These are phyloP conservation scores for Leuciscus waleckii DNA, from an alignment of 2,797 vertebrate genomes.

Conservation along the genomic window DNA sequence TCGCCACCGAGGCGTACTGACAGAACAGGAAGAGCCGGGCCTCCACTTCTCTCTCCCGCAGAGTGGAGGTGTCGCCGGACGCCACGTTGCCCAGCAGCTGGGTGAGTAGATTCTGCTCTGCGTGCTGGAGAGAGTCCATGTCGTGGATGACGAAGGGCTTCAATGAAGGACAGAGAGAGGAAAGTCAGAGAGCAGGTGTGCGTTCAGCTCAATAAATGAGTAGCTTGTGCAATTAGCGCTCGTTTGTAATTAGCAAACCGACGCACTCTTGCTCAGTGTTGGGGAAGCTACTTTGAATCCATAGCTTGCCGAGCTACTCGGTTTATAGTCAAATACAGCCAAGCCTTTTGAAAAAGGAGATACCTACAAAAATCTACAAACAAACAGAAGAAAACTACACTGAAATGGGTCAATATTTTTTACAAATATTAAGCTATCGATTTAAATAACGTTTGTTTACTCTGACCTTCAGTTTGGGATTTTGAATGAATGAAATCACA, in stretches of 20 bases:
- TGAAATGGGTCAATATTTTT: background rate
- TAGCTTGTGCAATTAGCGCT: background rate
- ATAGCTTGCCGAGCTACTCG: background rate
- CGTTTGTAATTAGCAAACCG: background rate
- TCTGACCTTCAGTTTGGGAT: background rate
- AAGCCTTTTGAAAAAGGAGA: background rate
- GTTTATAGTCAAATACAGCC: background rate
- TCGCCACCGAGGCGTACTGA: slow-evolving; percentile 92
- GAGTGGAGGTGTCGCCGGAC: slow-evolving; percentile 54
- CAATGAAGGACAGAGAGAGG: slow-evolving; percentile 22
- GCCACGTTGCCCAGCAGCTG: slow-evolving; percentile 79
- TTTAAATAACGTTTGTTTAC: background rate
- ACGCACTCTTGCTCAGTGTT: background rate
- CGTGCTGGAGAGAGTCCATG: slow-evolving; percentile 93
- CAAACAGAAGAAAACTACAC: background rate
- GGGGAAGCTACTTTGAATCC: background rate
- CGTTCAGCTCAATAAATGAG: background rate
- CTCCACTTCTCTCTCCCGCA: slow-evolving; percentile 89
- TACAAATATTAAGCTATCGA: background rate
- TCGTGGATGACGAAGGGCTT: slow-evolving; percentile 95
- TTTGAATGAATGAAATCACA: background rate
- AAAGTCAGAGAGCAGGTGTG: background rate
- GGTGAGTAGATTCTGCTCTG: slow-evolving; percentile 87
- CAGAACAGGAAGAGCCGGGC: slow-evolving; percentile 92
- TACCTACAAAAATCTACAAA: background rate